A percentile compares a stretch with the other conserved stretches of the same genome.
Conservation (phyloP, 2,797 vertebrate genomes). For the Allobates femoralis region DNA sequence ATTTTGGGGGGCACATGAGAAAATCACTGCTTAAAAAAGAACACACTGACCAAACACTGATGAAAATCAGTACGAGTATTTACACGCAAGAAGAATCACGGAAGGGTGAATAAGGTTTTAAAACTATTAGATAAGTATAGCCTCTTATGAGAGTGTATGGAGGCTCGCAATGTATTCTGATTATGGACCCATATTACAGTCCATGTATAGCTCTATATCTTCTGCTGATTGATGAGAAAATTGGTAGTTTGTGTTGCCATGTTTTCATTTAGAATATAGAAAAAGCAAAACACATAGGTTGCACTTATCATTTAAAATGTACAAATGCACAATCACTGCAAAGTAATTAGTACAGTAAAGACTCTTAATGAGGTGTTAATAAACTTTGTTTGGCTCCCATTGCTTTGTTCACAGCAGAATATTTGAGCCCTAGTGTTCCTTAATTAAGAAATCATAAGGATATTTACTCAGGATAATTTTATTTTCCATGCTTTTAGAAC, state of each 20-base stretch:
- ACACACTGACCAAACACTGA: too few relatives aligned
- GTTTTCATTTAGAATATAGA: too few relatives aligned
- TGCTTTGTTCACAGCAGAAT: conserved; percentile 21
- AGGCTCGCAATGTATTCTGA: neutral
- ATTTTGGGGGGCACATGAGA: too few relatives aligned
- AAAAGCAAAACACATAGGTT: neutral
- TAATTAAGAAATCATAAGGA: conserved; percentile 7
- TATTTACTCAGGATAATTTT: conserved; percentile 37
- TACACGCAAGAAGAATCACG: too few relatives aligned
- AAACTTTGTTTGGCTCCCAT: neutral
- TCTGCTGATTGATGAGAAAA: neutral
- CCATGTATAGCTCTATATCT: too few relatives aligned
- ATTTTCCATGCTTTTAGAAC: conserved; percentile 13
- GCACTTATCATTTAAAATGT: neutral
- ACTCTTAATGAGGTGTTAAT: neutral
- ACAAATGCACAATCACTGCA: neutral
- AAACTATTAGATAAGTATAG: neutral
- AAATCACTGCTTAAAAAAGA: too few relatives aligned
- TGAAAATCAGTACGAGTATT: too few relatives aligned
- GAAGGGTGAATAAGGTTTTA: neutral
- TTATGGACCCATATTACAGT: neutral
- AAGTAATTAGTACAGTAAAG: neutral
- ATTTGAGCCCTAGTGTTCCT: neutral
- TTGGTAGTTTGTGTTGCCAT: neutral
- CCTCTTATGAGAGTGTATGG: neutral